Evolutionary conservation across 2,888 invertebrate genomes (phyloP), one percentile per base, ranked within the genome.

Genomic region (Lepidonotus clava): DNA sequence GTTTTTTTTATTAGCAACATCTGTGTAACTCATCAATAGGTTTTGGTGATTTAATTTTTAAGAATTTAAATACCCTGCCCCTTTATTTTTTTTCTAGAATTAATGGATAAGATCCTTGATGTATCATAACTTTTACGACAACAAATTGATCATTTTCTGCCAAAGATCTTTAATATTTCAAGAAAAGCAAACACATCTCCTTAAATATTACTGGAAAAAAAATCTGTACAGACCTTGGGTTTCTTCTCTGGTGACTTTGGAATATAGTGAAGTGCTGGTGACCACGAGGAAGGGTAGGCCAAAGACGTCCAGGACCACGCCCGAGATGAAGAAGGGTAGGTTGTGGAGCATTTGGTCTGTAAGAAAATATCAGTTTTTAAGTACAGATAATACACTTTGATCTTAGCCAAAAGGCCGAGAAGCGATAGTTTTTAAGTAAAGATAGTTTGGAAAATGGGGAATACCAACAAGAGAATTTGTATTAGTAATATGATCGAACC

Each of bases 211-310:
- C 18, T n/a, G n/a, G n/a, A n/a, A n/a, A n/a, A n/a, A n/a, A n/a
- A n/a, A n/a, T n/a, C n/a, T 18, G 18, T 46, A 41, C 88, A 53
- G 87, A 92, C 93, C 93, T 88, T 93, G 93, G 11, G 91, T 91
- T 88, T 92, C 91, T 83, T 90, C 90, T 24, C 89, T 88, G 0
- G 91, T 91, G n/a, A 93, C 86, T 87, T 93, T 93, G 0, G 93
- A 92, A 86, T 90, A 93, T 18, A 93, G 88, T 6, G 93, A 93
- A n/a, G 91, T 90, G 86, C 91, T 90, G 14, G 91, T 89, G 14
- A 92, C 91, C 14, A 92, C 89, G 24, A 93, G 89, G 86, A 92
- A 90, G 34, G 93, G 93, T 34, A 93, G 86, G 56, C 92, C 91
- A 84, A 92, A 88, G 88, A 93, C 88, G 86, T 93, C 91, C 41